A percentile compares a stretch with the other conserved stretches of the same genome.
Conservation (phyloP, 2,888 invertebrate species). For the Nebria brevicollis region DNA sequence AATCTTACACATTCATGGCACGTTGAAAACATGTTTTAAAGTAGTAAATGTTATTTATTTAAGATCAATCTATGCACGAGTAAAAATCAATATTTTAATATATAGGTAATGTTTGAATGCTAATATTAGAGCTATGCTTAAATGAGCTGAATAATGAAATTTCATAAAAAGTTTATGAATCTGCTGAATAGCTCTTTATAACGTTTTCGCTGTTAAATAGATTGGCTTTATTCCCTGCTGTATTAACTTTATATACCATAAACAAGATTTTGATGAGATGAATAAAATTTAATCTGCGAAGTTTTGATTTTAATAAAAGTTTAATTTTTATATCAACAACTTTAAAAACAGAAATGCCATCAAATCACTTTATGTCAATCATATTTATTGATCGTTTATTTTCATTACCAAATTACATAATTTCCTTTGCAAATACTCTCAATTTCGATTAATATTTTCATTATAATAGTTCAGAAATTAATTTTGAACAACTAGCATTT, state of each 20-base stretch:
- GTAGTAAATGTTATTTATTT: too few species aligned
- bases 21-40: too few species aligned
- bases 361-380: background rate
- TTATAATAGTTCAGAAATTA: too few species aligned
- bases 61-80: too few species aligned
- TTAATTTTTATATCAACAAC: background rate
- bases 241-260: background rate
- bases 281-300: background rate
- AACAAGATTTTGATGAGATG: background rate
- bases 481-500: too few species aligned
- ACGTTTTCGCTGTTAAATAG: background rate
- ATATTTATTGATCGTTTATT: background rate
- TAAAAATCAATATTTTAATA: background rate
- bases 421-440: too few species aligned
- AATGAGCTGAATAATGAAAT: background rate
- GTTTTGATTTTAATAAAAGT: background rate
- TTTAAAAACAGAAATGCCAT: background rate
- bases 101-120: background rate
- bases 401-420: too few species aligned
- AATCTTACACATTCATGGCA: too few species aligned
- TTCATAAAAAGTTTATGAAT: constrained; percentile 1
- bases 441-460: too few species aligned
- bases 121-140: background rate
- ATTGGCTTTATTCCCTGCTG: background rate
- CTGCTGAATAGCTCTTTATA: background rate